These are phyloP conservation scores for Drosophila ustulata DNA, from an alignment of 2,888 invertebrate genomes.

Conservation along the genomic window DNA sequence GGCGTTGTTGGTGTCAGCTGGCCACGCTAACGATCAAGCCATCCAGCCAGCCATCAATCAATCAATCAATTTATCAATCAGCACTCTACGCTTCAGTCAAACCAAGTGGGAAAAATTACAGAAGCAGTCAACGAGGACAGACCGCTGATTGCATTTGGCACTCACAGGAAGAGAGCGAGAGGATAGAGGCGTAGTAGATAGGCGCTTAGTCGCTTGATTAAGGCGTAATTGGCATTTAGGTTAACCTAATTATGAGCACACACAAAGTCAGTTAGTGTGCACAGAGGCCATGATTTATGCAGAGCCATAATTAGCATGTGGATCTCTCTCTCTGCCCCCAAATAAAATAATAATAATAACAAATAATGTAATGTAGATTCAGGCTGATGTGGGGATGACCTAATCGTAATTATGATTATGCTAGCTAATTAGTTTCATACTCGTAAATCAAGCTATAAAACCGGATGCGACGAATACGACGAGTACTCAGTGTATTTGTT, in stretches of 20 bases:
- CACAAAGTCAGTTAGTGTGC: constrained; percentile 17
- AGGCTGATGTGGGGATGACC: not conserved
- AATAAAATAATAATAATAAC: constrained; percentile 49
- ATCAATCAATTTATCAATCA: constrained; percentile 79
- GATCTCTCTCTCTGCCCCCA: not conserved
- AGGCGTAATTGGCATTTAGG: constrained; percentile 49
- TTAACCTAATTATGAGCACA: constrained; percentile 32
- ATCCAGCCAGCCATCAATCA: constrained; percentile 36
- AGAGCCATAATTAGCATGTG: constrained; percentile 51
- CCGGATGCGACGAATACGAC: constrained; percentile 51
- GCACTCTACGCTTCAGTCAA: constrained; percentile 36
- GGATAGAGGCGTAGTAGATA: not conserved
- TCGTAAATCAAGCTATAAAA: constrained; percentile 66
- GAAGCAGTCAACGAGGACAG: constrained; percentile 9
- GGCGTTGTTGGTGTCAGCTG: constrained; percentile 35
- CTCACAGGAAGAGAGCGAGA: not conserved
- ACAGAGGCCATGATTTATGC: constrained; percentile 67
- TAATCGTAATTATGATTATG: constrained; percentile 53
- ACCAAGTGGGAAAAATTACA: constrained; percentile 42
- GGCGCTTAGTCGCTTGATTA: constrained; percentile 35
- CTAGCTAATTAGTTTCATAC: constrained; percentile 74
- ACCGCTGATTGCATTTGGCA: constrained; percentile 19
- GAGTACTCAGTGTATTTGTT: not conserved
- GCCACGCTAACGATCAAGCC: constrained; percentile 64
- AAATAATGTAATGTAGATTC: constrained; percentile 20